phyloP scores from a whole-genome alignment of 2,888 invertebrate genomes.

The Oithona nana region DNA sequence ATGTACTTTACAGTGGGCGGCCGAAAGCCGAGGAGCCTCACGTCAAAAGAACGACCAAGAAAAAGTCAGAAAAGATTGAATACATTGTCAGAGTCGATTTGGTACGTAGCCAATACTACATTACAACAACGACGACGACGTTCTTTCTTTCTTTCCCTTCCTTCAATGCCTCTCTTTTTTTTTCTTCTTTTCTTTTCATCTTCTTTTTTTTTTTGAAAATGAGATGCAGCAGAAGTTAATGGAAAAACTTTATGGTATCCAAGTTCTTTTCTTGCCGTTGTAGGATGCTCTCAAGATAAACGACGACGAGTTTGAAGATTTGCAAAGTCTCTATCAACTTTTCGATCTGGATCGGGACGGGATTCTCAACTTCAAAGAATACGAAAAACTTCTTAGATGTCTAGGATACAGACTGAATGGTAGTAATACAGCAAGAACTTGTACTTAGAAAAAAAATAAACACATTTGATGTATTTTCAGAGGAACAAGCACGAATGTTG shows the following conservation, averaged over 20 bases:
- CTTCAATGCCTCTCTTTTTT: neutral
- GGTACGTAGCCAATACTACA: too few relatives aligned
- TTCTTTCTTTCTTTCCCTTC: too few relatives aligned
- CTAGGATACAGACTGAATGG: slow-evolving; percentile 10
- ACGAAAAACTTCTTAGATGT: slow-evolving; percentile 15
- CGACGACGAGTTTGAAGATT: slow-evolving; percentile 13
- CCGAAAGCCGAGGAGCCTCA: slow-evolving; percentile 14
- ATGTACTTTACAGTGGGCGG: slow-evolving; percentile 11
- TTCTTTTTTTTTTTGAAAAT: too few relatives aligned
- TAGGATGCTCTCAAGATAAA: slow-evolving; percentile 11
- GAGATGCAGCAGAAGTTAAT: too few relatives aligned
- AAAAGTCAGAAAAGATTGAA: slow-evolving; percentile 14
- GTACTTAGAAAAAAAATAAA: too few relatives aligned
- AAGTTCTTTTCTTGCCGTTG: neutral
- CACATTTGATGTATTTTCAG: neutral
- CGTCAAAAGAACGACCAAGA: slow-evolving; percentile 12
- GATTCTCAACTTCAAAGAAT: slow-evolving; percentile 11
- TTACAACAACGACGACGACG: too few relatives aligned
- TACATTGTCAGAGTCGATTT: slow-evolving; percentile 16
- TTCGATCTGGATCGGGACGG: slow-evolving; percentile 15
- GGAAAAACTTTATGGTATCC: too few relatives aligned
- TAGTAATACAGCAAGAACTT: too few relatives aligned
- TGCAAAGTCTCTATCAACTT: slow-evolving; percentile 11
- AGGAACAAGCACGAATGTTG: slow-evolving; percentile 9
- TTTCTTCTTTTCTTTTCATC: too few relatives aligned